Base-by-base conservation (phyloP, 1,140 invertebrate species). In the Calosoma granatense region DNA sequence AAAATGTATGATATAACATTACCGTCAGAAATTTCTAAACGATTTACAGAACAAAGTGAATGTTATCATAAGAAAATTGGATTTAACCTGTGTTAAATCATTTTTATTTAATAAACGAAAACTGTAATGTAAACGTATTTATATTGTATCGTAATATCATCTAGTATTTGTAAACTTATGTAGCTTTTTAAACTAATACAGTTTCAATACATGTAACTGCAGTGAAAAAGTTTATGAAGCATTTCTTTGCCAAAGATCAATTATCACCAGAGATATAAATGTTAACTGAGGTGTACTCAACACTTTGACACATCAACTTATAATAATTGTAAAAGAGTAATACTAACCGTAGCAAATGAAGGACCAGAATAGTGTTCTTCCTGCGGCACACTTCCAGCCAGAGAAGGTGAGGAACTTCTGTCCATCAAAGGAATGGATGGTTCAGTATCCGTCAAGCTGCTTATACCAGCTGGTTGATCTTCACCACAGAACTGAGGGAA, bases 291-390 rank as follows among this genome's bases (percentile, higher is more conserved):
- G 14, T 30, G 26, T 30, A 30, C 26, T 30, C 26, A 30, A 30
- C 26, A 30, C 26, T 30, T 30, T 30, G 26, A 14, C 14, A 6
- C 4, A 30, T 14, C 4, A n/a, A n/a, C n/a, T n/a, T n/a, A n/a
- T n/a, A n/a, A n/a, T n/a, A n/a, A n/a, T n/a, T n/a, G 6, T 6
- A 30, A 30, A 6, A 30, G 4, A 30, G 14, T 30, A 30, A 30
- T 52, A 60, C 56, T 64, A 69, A 83, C 81, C 72, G 80, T 81
- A 14, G 81, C 79, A 76, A 82, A 82, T 22, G 81, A 81, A 14
- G 75, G 65, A 53, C 72, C 72, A 20, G 63, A 51, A 58, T 67
- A 65, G 55, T 64, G 54, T 30, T 63, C 61, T 20, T 65, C 64
- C n/a, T 53, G 19, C 17, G 59, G 60, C 11, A 62, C 56, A 57